Evolutionary conservation across 1,140 invertebrate genomes (phyloP), one percentile per base, ranked within the genome.

Genomic region (Drosophila bocqueti): DNA sequence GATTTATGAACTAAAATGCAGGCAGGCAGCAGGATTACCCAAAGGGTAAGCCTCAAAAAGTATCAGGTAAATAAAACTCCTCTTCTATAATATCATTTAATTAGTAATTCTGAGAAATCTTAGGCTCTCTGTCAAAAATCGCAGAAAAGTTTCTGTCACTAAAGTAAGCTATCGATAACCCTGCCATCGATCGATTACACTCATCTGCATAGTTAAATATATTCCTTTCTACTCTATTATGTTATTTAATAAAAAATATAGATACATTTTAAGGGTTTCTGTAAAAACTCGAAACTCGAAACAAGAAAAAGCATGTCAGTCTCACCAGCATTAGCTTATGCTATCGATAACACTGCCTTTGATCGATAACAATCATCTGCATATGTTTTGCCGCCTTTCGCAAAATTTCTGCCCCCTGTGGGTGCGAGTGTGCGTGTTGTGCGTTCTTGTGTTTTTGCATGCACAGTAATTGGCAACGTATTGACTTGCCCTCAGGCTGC

Each of bases 381-480:
- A 72, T 79, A 72, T 79, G 36, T 58, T 55, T 11, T 38, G 36
- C 36, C 18, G 36, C 11, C 36, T 38, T 13, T 13, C 11, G 36
- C 4, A 13, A 38, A 13, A 38, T 38, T 13, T 38, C 11, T 13
- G 7, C 11, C 34, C 34, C 3, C 18, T 50, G 36, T 31, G 36
- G 40, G 43, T 21, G 42, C 40, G 61, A 7, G 43, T 63, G 6
- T 38, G 16, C 47, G 36, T 61, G 15, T 26, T n/a, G 31, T 50
- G 59, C 34, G 16, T 21, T 11, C 29, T 16, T 45, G 34, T 78
- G 38, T 64, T 74, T 42, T 26, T 58, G 76, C 61, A 50, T 62
- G 34, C 29, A 50, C 58, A 49, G 67, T 80, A 86, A 86, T 86
- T 86, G 75, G 74, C 57, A 78, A 77, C 75, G 64, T 77, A 78